Base-by-base conservation (phyloP, 2,113 vertebrate species). In the Menura novaehollandiae region DNA sequence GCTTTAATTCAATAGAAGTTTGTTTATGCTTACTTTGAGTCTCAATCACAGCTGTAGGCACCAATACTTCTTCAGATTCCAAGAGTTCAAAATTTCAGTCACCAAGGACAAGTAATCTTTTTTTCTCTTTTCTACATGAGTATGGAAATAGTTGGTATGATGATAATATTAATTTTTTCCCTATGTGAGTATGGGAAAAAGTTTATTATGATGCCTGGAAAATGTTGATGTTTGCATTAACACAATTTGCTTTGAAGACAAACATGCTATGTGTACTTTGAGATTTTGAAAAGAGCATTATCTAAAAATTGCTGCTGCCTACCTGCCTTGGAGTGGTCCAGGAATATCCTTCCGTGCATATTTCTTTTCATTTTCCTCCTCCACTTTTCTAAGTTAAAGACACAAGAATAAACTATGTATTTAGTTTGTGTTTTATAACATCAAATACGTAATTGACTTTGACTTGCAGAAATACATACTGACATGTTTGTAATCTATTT, bases 261-360 rank as follows among this genome's bases (percentile, higher is more conserved):
- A 59, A 68, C 13, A 20, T 3, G 9, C 27, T 58, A 35, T 15
- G 16, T 15, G 3, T n/a, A 79, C 7, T 85, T 78, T 56, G 66
- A 55, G 19, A 35, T 43, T 60, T 51, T 46, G 18, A 64, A 41
- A 59, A 91, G 20, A 74, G n/a, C 47, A 20, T 33, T 64, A 59
- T 69, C 17, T 41, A 58, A 74, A 76, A 77, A 24, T 21, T 39
- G 68, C 3, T 94, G 68, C 49, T 63, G 94, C 98, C 95, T 98
- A 99, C 99, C 99, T 99, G 98, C 98, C 99, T 96, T 99, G 99
- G 71, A 99, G 98, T 9, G 99, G 99, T 73, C 99, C 99, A 44
- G 99, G 99, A 95, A 99, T 99, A 96, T 98, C 99, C 85, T 97
- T 98, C 85, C 99, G 98, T 55, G 92, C 72, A 58, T 98, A 96